These are phyloP conservation scores for Clupea harengus DNA, from an alignment of 2,113 vertebrate genomes.

Conservation along the genomic window DNA sequence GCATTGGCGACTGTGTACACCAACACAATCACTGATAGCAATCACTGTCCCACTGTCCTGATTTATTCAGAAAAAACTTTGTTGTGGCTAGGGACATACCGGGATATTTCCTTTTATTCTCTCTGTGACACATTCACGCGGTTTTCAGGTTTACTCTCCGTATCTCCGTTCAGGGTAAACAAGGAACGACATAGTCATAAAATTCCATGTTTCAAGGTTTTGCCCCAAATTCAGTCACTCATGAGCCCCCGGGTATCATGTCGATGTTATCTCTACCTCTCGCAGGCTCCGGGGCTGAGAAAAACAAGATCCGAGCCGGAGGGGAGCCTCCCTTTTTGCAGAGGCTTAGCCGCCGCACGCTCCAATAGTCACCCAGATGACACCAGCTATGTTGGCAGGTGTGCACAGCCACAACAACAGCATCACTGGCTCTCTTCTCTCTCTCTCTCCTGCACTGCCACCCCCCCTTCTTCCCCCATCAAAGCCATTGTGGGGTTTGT, in stretches of 20 bases:
- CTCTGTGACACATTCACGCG: background rate
- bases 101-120: background rate
- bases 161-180: background rate
- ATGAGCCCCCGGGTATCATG: background rate
- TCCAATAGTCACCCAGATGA: conserved; percentile 31
- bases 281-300: conserved; percentile 12
- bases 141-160: background rate
- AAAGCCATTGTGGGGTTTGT: conserved; percentile 45
- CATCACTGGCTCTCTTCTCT: conserved; percentile 19
- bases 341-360: conserved; percentile 28
- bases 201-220: background rate
- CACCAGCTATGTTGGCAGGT: conserved; percentile 44
- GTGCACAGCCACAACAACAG: conserved; percentile 21
- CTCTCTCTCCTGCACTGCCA: background rate
- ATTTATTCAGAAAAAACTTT: background rate
- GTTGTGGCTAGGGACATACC: background rate
- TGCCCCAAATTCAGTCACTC: background rate
- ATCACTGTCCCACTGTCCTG: background rate
- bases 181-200: background rate
- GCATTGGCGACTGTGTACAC: background rate
- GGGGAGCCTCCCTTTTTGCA: background rate
- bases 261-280: conserved; percentile 13
- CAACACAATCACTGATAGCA: background rate
- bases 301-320: conserved; percentile 6
- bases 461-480: conserved; percentile 29